Conservation (phyloP, 2,113 vertebrate species). For the Myocastor coypus region DNA sequence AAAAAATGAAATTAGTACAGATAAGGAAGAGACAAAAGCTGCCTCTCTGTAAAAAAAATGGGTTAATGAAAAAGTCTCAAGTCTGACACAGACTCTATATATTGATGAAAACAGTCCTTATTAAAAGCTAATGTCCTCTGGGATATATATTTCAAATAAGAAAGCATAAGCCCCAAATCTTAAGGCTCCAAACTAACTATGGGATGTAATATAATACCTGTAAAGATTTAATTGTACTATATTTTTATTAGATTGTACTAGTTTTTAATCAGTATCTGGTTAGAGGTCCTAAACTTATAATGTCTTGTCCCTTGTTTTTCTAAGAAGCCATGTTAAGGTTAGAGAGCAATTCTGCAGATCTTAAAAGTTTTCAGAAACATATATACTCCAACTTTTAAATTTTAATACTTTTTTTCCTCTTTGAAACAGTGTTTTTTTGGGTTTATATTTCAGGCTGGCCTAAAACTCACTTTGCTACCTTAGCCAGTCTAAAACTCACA, state of each 20-base stretch:
- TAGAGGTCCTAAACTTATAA: constrained; percentile 22
- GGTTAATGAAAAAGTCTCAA: neutral
- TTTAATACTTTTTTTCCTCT: neutral
- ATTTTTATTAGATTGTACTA: constrained; percentile 31
- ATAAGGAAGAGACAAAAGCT: neutral
- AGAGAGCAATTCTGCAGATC: constrained; percentile 19
- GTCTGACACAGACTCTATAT: neutral
- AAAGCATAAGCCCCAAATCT: neutral
- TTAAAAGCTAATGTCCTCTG: constrained; percentile 10
- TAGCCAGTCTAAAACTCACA: neutral
- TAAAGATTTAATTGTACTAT: constrained; percentile 22
- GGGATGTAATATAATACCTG: neutral
- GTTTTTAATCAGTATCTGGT: constrained; percentile 26
- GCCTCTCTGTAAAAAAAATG: neutral
- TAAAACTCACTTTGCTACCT: neutral
- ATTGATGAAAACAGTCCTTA: constrained; percentile 34
- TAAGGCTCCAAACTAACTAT: constrained; percentile 23
- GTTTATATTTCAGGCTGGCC: neutral
- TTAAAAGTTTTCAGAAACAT: constrained; percentile 35
- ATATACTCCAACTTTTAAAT: neutral
- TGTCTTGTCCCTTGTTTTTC: neutral
- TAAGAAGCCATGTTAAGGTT: neutral
- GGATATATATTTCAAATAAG: neutral
- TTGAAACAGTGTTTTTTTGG: neutral
- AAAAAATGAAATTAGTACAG: constrained; percentile 1